Conservation (phyloP, 2,797 vertebrate genomes). For the Sebastes matsubarae region DNA sequence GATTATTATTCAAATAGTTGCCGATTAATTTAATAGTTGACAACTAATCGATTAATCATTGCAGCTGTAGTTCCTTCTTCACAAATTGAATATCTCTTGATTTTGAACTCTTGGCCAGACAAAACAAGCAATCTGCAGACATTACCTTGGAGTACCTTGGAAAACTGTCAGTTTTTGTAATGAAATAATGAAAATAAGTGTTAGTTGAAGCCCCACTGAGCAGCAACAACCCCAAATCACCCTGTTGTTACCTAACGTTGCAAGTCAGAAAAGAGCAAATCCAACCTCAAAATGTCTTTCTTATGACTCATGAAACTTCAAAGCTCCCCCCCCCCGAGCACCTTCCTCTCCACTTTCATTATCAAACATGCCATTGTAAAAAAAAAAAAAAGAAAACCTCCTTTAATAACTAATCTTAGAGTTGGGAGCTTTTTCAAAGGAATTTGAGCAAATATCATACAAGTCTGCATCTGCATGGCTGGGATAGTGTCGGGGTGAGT, state of each 20-base stretch:
- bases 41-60: too few relatives aligned
- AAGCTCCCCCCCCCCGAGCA: background rate
- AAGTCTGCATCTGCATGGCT: slow-evolving; percentile 80
- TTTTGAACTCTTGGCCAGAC: background rate
- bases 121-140: background rate
- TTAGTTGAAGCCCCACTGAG: background rate
- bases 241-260: background rate
- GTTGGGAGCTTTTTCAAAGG: slow-evolving; percentile 36
- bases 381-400: background rate
- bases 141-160: background rate
- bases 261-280: slow-evolving; percentile 13
- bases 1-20: too few relatives aligned
- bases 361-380: slow-evolving; percentile 25
- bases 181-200: background rate
- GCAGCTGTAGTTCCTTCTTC: background rate
- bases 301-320: slow-evolving; percentile 42
- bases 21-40: too few relatives aligned
- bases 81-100: background rate
- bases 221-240: background rate
- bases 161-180: background rate
- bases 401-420: slow-evolving; percentile 6
- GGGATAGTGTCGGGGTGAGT: slow-evolving; percentile 65
- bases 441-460: slow-evolving; percentile 72
- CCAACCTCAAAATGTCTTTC: slow-evolving; percentile 9
- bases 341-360: slow-evolving; percentile 20